Percentiles rank a stretch among this genome's conserved stretches.
Evolutionary conservation across 2,797 vertebrate species (phyloP).

Genomic region (Coregonus sp.): DNA sequence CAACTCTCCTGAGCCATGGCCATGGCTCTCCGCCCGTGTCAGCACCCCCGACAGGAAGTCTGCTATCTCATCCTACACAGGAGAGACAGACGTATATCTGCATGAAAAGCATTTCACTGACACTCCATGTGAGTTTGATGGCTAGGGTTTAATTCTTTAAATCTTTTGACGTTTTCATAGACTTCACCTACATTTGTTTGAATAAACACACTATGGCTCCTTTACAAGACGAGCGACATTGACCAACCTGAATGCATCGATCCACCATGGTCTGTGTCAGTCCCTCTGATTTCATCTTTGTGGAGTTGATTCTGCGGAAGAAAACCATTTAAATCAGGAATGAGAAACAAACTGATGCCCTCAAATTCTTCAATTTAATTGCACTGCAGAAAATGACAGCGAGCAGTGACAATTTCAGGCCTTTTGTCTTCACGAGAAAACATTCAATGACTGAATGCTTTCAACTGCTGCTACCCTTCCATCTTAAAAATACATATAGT

Average conservation of each 20-base stretch:
- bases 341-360: background rate
- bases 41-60: constrained; percentile 94
- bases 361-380: background rate
- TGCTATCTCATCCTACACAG: constrained; percentile 90
- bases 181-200: background rate
- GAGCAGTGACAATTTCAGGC: background rate
- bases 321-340: background rate
- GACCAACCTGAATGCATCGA: constrained; percentile 91
- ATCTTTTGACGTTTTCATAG: background rate
- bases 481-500: too few relatives aligned
- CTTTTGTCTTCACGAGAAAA: background rate
- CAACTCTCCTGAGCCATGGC: constrained; percentile 81
- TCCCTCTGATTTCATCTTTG: constrained; percentile 93
- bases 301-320: constrained; percentile 88
- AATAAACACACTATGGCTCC: background rate
- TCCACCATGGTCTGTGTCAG: constrained; percentile 98
- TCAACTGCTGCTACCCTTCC: too few relatives aligned
- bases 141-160: background rate
- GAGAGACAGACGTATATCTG: background rate
- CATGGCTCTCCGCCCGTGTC: constrained; percentile 81
- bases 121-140: background rate
- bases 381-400: background rate
- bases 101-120: background rate
- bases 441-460: too few relatives aligned
- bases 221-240: background rate